A percentile compares a stretch with the other conserved stretches of the same genome.
Evolutionary conservation across 2,113 vertebrate species (phyloP).

Genomic region (Pipra filicauda): DNA sequence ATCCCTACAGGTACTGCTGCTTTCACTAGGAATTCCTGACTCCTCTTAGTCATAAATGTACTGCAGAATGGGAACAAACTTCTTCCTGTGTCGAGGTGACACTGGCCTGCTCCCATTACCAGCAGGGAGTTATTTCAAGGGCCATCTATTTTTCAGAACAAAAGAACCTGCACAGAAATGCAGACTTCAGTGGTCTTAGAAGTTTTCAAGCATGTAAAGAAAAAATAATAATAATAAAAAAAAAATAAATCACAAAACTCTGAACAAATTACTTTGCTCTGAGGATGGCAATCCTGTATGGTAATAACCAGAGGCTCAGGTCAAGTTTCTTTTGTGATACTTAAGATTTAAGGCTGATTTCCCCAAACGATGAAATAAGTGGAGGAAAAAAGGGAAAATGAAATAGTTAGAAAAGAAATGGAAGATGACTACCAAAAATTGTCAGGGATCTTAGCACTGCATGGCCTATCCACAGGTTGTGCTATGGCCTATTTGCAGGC

Average conservation of each 20-base stretch:
- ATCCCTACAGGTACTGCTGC: neutral
- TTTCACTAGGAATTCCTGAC: neutral
- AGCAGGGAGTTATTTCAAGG: neutral
- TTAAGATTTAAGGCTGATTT: neutral
- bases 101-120: neutral
- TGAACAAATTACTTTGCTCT: neutral
- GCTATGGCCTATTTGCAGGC: neutral
- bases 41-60: neutral
- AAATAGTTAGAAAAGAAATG: neutral
- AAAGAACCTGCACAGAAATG: neutral
- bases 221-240: no score
- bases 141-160: neutral
- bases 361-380: neutral
- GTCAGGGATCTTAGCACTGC: neutral
- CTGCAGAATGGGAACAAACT: neutral
- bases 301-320: neutral
- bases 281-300: neutral
- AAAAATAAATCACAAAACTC: neutral
- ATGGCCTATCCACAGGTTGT: neutral
- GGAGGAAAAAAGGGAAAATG: neutral
- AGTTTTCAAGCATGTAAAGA: neutral
- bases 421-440: neutral
- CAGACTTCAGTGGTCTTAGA: neutral
- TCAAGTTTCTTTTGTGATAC: neutral
- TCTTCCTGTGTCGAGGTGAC: neutral